Conservation (phyloP, 2,797 vertebrate species). For the Yasuhikotakia modesta region DNA sequence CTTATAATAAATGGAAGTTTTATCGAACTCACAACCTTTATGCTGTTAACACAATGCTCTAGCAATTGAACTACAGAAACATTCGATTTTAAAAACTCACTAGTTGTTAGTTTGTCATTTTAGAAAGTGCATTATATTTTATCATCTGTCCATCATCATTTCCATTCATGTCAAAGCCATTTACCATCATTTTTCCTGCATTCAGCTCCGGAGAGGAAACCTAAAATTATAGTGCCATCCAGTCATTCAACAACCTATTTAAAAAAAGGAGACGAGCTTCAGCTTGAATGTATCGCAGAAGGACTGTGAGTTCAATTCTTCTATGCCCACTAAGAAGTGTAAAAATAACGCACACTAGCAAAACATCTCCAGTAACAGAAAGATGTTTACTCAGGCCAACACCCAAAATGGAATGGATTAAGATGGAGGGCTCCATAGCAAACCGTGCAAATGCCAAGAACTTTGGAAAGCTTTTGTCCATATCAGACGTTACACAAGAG, state of each 20-base stretch:
- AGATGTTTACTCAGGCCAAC: slow-evolving; percentile 80
- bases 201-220: slow-evolving; percentile 79
- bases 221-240: slow-evolving; percentile 86
- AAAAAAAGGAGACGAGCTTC: slow-evolving; percentile 82
- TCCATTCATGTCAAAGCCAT: background rate
- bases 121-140: background rate
- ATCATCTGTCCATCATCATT: background rate
- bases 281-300: slow-evolving; percentile 90
- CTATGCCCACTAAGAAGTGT: background rate
- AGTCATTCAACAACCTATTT: slow-evolving; percentile 75
- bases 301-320: slow-evolving; percentile 86
- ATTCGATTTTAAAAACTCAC: background rate
- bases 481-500: slow-evolving; percentile 74
- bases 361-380: background rate
- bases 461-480: slow-evolving; percentile 81
- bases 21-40: background rate
- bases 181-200: background rate
- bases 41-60: slow-evolving; percentile 51
- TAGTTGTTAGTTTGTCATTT: background rate
- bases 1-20: slow-evolving; percentile 35
- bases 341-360: background rate
- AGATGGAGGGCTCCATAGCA: slow-evolving; percentile 74
- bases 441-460: slow-evolving; percentile 70
- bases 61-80: too few species aligned
- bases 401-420: slow-evolving; percentile 83